phyloP scores from a whole-genome alignment of 1,140 invertebrate species.

The Meloidogyne exigua region DNA sequence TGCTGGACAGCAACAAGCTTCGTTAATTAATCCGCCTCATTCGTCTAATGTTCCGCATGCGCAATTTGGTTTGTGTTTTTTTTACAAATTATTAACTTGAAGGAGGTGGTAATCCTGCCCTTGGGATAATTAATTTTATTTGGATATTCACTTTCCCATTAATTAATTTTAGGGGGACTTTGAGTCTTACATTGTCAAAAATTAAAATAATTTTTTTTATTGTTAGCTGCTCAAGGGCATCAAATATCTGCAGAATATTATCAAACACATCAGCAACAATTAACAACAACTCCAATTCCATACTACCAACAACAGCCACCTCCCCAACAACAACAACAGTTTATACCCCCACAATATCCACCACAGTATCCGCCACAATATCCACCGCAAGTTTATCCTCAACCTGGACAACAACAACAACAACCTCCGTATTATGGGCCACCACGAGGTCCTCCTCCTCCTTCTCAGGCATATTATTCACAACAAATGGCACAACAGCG shows the following conservation, averaged over 20 bases:
- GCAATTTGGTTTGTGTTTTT: slow-evolving; percentile 1
- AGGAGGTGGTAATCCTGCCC: no score
- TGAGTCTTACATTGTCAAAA: no score
- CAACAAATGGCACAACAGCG: slow-evolving; percentile 17
- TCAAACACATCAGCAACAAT: slow-evolving; percentile 27
- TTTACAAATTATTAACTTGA: neutral
- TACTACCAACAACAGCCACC: slow-evolving; percentile 21
- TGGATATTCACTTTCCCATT: no score
- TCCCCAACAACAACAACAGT: slow-evolving; percentile 23
- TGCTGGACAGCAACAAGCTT: slow-evolving; percentile 29
- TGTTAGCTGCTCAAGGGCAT: slow-evolving; percentile 27
- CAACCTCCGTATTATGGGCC: slow-evolving; percentile 30
- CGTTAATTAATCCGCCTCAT: neutral
- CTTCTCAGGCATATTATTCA: slow-evolving; percentile 28
- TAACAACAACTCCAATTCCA: slow-evolving; percentile 13
- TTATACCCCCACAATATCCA: slow-evolving; percentile 12
- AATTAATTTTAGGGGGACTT: no score
- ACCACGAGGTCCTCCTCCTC: slow-evolving; percentile 8
- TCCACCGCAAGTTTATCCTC: slow-evolving; percentile 32
- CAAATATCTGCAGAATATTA: slow-evolving; percentile 31
- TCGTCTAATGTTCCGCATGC: slow-evolving; percentile 27
- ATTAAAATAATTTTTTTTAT: no score
- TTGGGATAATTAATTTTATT: no score
- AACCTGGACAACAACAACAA: slow-evolving; percentile 25
- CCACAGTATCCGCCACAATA: slow-evolving; percentile 34